Evolutionary conservation across 2,113 vertebrate species (phyloP).

Genomic region (Poicephalus meyeri): DNA sequence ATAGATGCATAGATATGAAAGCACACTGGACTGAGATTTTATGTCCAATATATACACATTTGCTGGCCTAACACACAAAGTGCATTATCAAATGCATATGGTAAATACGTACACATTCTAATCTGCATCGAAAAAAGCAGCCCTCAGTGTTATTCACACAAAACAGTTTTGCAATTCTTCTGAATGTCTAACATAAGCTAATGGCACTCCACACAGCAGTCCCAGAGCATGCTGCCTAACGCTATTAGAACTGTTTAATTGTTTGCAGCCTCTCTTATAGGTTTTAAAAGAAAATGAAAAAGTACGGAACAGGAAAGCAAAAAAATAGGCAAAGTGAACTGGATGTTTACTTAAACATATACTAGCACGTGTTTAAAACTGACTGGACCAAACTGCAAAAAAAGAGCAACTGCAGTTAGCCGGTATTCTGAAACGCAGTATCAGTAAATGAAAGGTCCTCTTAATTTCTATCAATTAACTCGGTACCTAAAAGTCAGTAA

Average conservation of each 20-base stretch:
- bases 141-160: neutral
- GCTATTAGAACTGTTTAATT: neutral
- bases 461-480: constrained; percentile 76
- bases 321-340: neutral
- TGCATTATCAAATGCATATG: neutral
- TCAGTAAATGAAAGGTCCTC: constrained; percentile 60
- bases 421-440: constrained; percentile 43
- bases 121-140: neutral
- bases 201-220: neutral
- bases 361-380: neutral
- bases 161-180: neutral
- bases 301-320: neutral
- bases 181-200: neutral
- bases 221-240: neutral
- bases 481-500: constrained; percentile 75
- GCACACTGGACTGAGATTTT: neutral
- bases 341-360: neutral
- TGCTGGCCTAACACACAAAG: neutral
- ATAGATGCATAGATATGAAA: neutral
- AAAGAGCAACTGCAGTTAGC: neutral
- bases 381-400: neutral
- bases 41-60: neutral
- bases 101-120: neutral
- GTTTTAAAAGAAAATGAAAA: neutral
- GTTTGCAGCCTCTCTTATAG: neutral